Evolutionary conservation across 2,888 invertebrate genomes (phyloP), one percentile per base, ranked within the genome.

Genomic region (Drosophila dives): DNA sequence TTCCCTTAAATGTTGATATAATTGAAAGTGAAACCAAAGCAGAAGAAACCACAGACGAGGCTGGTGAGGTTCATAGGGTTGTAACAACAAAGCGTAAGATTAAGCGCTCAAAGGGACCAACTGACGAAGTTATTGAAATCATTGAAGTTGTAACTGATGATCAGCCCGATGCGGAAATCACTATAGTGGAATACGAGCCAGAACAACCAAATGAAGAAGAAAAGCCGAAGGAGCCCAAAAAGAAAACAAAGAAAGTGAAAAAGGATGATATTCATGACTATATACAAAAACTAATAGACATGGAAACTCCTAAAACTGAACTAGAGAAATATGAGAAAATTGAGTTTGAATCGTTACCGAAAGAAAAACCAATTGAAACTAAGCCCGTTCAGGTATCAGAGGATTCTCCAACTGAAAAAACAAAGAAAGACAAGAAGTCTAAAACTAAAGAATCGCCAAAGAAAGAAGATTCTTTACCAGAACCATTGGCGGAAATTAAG

Each of bases 1-100:
- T 77, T 29, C 83, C 86, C 1, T 32, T 84, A 49, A 66, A 80
- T 54, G 78, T 92, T 11, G 90, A 92, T 72, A 91, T 92, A 65
- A 80, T 92, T 29, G 93, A 94, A 34, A 93, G 93, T 81, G 88
- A 93, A 73, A 92, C 94, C 2, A 92, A 93, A 74, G 88, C 86
- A 45, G 92, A 93, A 32, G 92, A 93, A 88, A 90, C 92, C 58
- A 91, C 91, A 15, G 91, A 92, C 17, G 92, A 93, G 3, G 85
- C 91, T 40, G 93, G 93, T 38, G 92, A 93, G 42, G 86, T 91
- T 7, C 91, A 92, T 34, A 92, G 92, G 72, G 92, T 93, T 64
- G 92, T 91, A 5, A 92, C 91, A 26, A 94, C 93, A 17, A 94
- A 93, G 71, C 92, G 93, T 11, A 92, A 92, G 56, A 91, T 93